These are phyloP conservation scores for Ridgeia piscesae DNA, from an alignment of 1,140 invertebrate genomes.

Conservation along the genomic window DNA sequence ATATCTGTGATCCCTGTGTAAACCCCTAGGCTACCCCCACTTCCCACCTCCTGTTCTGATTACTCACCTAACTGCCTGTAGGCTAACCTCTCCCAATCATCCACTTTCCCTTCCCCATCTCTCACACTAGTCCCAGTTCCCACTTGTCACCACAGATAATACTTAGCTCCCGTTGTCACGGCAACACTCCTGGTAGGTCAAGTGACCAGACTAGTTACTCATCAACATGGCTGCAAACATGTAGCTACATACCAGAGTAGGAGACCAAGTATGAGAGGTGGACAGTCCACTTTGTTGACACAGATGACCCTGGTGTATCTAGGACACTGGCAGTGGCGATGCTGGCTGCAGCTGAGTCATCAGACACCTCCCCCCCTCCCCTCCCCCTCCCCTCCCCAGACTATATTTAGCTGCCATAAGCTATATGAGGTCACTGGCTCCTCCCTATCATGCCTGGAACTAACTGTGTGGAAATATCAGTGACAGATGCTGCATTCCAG, in stretches of 20 bases:
- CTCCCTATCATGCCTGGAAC: neutral
- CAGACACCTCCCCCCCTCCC: neutral
- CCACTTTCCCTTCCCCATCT: neutral
- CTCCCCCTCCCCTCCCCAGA: too few species aligned
- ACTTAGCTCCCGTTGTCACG: neutral
- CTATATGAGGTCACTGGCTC: neutral
- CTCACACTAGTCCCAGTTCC: neutral
- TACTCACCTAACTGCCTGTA: neutral
- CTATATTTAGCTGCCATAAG: neutral
- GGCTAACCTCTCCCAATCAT: neutral
- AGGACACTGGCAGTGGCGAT: neutral
- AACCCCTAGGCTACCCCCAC: neutral
- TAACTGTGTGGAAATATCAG: neutral
- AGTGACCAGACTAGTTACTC: neutral
- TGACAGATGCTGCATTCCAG: neutral
- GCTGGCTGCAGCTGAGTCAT: neutral
- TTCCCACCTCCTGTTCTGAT: neutral
- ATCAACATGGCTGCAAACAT: neutral
- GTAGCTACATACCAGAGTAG: neutral
- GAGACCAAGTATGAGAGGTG: neutral
- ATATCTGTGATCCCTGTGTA: neutral
- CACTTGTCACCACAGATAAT: neutral
- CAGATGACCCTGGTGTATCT: neutral
- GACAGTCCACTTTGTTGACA: neutral
- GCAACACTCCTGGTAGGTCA: neutral